Conservation (phyloP, 2,113 vertebrate genomes). For the Lepisosteus oculatus region DNA sequence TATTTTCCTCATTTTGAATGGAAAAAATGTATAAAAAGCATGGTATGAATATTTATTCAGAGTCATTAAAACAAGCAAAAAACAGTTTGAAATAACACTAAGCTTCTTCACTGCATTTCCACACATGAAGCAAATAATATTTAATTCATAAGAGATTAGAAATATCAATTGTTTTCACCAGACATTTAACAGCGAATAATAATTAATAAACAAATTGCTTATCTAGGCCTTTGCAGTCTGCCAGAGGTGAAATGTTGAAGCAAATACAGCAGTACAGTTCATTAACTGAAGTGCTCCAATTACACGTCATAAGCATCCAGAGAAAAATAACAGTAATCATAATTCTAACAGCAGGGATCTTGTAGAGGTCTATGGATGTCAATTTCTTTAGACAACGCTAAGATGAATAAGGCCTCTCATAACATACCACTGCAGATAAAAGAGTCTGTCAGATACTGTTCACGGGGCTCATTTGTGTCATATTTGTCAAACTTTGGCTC, state of each 20-base stretch:
- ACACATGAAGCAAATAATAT: neutral
- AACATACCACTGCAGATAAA: slow-evolving; percentile 17
- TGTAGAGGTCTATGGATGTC: slow-evolving; percentile 47
- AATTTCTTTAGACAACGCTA: slow-evolving; percentile 23
- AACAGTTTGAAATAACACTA: no score
- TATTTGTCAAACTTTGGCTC: no score
- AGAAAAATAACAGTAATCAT: slow-evolving; percentile 64
- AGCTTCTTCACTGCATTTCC: neutral
- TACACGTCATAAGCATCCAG: slow-evolving; percentile 43
- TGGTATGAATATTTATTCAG: no score
- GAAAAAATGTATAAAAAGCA: no score
- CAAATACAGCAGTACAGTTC: slow-evolving; percentile 37
- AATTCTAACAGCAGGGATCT: slow-evolving; percentile 41
- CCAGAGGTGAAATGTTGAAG: slow-evolving; percentile 40
- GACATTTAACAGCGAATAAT: neutral
- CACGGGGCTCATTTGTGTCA: neutral
- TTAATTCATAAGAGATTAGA: neutral
- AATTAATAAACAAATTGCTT: neutral
- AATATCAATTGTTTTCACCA: neutral
- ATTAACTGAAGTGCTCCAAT: slow-evolving; percentile 61
- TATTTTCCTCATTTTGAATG: no score
- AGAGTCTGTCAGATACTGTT: neutral
- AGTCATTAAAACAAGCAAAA: no score
- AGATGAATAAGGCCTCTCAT: slow-evolving; percentile 50
- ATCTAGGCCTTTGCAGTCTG: slow-evolving; percentile 45